Evolutionary conservation across 1,140 invertebrate species (phyloP).

Genomic region (Eriosoma lanigerum): DNA sequence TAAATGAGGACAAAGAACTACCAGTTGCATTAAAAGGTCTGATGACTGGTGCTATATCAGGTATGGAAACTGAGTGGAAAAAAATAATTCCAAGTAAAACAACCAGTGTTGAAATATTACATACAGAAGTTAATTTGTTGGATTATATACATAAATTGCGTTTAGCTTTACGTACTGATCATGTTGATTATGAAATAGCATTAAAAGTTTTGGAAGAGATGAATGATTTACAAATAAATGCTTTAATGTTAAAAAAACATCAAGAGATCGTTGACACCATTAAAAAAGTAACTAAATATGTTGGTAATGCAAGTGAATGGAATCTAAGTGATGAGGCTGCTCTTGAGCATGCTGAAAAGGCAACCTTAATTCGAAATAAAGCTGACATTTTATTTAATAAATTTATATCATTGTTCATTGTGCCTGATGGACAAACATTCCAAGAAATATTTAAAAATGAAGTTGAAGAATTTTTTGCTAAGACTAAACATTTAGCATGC

Average conservation of each 20-base stretch:
- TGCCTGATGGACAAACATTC: slow-evolving; percentile 62
- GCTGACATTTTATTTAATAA: slow-evolving; percentile 68
- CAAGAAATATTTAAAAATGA: slow-evolving; percentile 65
- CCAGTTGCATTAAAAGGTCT: slow-evolving; percentile 1
- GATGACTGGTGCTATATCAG: neutral
- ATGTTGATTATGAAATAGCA: slow-evolving; percentile 67
- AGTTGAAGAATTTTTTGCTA: slow-evolving; percentile 62
- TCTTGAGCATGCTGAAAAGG: slow-evolving; percentile 54
- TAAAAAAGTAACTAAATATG: slow-evolving; percentile 62
- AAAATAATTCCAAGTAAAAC: slow-evolving; percentile 18
- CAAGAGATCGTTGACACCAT: slow-evolving; percentile 78
- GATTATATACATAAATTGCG: slow-evolving; percentile 75
- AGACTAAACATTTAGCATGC: slow-evolving; percentile 64
- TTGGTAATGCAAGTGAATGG: slow-evolving; percentile 75
- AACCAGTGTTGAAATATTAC: slow-evolving; percentile 54
- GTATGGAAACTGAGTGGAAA: neutral
- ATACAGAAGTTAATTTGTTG: slow-evolving; percentile 69
- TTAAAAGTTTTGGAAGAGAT: slow-evolving; percentile 66
- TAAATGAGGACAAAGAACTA: neutral
- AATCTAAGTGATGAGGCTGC: slow-evolving; percentile 66
- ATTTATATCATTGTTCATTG: slow-evolving; percentile 63
- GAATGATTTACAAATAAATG: slow-evolving; percentile 68
- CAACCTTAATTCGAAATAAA: slow-evolving; percentile 64
- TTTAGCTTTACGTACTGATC: slow-evolving; percentile 65
- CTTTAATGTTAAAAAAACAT: slow-evolving; percentile 83